Base-by-base conservation (phyloP, 35 echinoderm and acorn worm genomes). In the Ophiothrix spiculata region DNA sequence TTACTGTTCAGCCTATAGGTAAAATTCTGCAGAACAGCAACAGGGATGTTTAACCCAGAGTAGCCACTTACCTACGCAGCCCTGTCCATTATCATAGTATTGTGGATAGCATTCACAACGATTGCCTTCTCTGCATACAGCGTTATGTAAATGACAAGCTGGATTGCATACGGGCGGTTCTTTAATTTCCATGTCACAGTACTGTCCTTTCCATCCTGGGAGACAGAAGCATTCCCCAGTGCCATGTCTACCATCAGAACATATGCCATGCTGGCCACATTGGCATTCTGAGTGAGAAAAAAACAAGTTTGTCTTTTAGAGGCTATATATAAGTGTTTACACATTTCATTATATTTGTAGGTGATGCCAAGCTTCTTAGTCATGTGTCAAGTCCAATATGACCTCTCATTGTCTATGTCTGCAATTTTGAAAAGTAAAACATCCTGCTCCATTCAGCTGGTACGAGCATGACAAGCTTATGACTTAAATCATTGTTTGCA, bases 181-280 rank as follows among this genome's bases (percentile, higher is more conserved):
- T 25, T 23, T 12, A 4, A 86, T 19, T 0, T 29, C 23, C 6
- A 11, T 41, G n/a, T 89, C 81, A 81, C 92, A 93, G 4, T 21
- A 33, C 0, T 23, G 34, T 36, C 92, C 92, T 10, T 25, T 76
- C 56, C 64, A 82, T 28, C 80, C 83, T 4, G 13, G 3, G 19
- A 39, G 35, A 82, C 92, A 93, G 69, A 93, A 93, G 64, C 92
- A 93, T 17, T 35, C 32, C 10, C 92, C 92, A 39, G 79, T 80
- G 13, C 88, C 88, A 32, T 69, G 40, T 31, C 64, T 77, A n/a
- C 76, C 82, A 32, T 79, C 80, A 0, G 35, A 77, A 86, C 81
- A 93, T 54, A 41, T 83, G 90, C 76, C 87, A 86, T 90, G 80
- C 6, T 46, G 33, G 1, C 87, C 38, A 21, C 92, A 93, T 31